phyloP scores from a whole-genome alignment of 92 coral and sea anemone genomes.

The Siderastrea radians region DNA sequence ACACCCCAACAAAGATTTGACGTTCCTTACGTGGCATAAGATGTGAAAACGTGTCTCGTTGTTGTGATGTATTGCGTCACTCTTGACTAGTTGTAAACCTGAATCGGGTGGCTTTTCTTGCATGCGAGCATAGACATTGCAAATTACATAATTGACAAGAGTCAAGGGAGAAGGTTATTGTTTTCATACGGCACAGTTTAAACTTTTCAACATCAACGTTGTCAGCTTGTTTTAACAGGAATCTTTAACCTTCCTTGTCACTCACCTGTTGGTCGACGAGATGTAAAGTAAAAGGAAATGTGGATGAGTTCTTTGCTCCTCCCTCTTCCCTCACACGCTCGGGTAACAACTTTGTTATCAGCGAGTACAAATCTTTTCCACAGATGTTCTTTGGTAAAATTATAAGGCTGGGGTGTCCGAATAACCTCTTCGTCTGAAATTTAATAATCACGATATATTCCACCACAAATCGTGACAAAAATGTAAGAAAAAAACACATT shows the following conservation, averaged over 20 bases:
- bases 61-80: too few relatives aligned
- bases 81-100: too few relatives aligned
- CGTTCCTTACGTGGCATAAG: too few relatives aligned
- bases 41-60: too few relatives aligned
- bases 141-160: too few relatives aligned
- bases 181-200: too few relatives aligned
- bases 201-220: too few relatives aligned
- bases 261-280: constrained; percentile 72
- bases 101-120: too few relatives aligned
- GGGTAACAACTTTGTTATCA: constrained; percentile 53
- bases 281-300: constrained; percentile 66
- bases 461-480: not conserved
- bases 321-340: not conserved
- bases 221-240: not conserved
- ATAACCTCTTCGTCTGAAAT: constrained; percentile 52
- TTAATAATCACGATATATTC: not conserved
- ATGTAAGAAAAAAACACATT: too few relatives aligned
- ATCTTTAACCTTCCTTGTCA: not conserved
- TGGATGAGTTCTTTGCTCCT: not conserved
- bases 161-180: too few relatives aligned
- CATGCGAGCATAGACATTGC: too few relatives aligned
- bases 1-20: too few relatives aligned
- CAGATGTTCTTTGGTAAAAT: constrained; percentile 44
- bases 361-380: constrained; percentile 66
- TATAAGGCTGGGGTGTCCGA: constrained; percentile 71